phyloP scores from a whole-genome alignment of 2,888 invertebrate genomes.

The Pegoplata infirma region DNA sequence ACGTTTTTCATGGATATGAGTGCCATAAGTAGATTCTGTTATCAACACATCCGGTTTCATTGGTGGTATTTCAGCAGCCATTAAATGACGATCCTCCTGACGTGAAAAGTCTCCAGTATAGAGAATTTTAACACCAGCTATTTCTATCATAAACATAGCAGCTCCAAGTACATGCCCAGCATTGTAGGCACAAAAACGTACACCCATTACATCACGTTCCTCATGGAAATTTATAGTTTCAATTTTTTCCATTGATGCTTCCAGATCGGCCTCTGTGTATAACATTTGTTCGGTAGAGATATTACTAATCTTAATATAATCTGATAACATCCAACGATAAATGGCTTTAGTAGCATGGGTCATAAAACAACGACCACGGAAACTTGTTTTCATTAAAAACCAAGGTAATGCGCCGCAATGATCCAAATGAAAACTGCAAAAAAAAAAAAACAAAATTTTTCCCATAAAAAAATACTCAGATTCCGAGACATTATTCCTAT shows the following conservation, averaged over 20 bases:
- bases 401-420: conserved; percentile 99
- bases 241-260: conserved; percentile 98
- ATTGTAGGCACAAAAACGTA: conserved; percentile 99
- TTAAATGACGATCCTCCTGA: conserved; percentile 98
- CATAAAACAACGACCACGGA: conserved; percentile 99
- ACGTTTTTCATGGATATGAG: conserved; percentile 98
- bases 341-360: conserved; percentile 99
- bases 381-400: conserved; percentile 97
- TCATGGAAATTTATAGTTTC: conserved; percentile 99
- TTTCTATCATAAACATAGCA: conserved; percentile 99
- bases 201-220: conserved; percentile 97
- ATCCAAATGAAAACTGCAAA: conserved; percentile 94
- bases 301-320: conserved; percentile 99
- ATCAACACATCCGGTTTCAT: conserved; percentile 98
- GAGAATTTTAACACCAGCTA: conserved; percentile 96
- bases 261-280: conserved; percentile 97
- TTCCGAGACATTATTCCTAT: too few species aligned
- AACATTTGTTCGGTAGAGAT: conserved; percentile 98
- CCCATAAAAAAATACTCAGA: too few species aligned
- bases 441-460: too few species aligned
- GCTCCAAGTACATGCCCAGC: conserved; percentile 99
- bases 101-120: conserved; percentile 99
- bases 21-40: conserved; percentile 99
- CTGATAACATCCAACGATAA: conserved; percentile 98
- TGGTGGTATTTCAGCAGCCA: conserved; percentile 99